phyloP scores from a whole-genome alignment of 2,888 invertebrate genomes.

The Nycteola revayana region DNA sequence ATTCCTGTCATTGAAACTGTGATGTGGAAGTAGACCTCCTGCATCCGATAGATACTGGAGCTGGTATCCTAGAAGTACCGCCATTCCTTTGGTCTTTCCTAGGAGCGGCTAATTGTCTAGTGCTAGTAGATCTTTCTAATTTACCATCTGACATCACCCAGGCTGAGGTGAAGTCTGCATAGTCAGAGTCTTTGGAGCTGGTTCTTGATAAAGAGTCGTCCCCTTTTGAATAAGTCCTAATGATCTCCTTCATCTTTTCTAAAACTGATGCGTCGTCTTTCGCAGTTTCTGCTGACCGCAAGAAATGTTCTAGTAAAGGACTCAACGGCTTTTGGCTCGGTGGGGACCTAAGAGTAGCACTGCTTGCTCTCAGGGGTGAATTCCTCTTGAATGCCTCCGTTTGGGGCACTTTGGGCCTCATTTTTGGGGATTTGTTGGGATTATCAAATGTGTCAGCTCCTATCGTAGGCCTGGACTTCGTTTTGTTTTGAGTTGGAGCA shows the following conservation, averaged over 20 bases:
- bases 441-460: slow-evolving; percentile 71
- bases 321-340: slow-evolving; percentile 83
- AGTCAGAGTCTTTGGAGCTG: slow-evolving; percentile 81
- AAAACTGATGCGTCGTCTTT: slow-evolving; percentile 88
- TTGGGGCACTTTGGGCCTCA: slow-evolving; percentile 56
- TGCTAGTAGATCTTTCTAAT: slow-evolving; percentile 82
- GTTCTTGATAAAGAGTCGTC: slow-evolving; percentile 73
- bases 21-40: slow-evolving; percentile 71
- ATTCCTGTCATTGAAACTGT: slow-evolving; percentile 68
- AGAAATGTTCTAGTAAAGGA: slow-evolving; percentile 86
- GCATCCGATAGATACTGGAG: slow-evolving; percentile 70
- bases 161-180: slow-evolving; percentile 86
- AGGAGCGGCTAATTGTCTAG: slow-evolving; percentile 71
- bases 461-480: slow-evolving; percentile 63
- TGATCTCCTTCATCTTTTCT: slow-evolving; percentile 87
- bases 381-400: slow-evolving; percentile 77
- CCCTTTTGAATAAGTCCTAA: slow-evolving; percentile 71
- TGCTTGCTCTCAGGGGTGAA: slow-evolving; percentile 72
- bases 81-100: slow-evolving; percentile 71
- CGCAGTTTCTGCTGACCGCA: slow-evolving; percentile 86
- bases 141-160: slow-evolving; percentile 89
- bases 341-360: slow-evolving; percentile 77
- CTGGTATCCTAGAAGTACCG: slow-evolving; percentile 71
- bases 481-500: slow-evolving; percentile 62
- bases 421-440: slow-evolving; percentile 84